Evolutionary conservation across 2,113 vertebrate genomes (phyloP).

Genomic region (Carettochelys insculpta): DNA sequence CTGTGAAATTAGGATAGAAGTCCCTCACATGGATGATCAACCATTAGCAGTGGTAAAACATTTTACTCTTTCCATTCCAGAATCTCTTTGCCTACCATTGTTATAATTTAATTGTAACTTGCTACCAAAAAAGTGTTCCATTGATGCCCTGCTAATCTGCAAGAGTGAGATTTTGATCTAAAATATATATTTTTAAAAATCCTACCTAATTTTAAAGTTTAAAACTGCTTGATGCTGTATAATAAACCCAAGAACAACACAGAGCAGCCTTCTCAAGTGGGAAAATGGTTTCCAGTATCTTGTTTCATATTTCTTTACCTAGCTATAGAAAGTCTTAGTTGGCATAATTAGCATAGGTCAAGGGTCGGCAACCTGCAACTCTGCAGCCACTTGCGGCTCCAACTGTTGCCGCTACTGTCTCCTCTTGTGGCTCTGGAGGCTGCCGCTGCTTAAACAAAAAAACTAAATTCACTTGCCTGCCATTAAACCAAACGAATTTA

Average conservation of each 20-base stretch:
- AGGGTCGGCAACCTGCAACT: too few relatives aligned
- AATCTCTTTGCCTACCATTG: not conserved
- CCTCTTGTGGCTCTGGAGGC: too few relatives aligned
- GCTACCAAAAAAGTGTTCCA: not conserved
- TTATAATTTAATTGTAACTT: not conserved
- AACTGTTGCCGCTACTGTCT: too few relatives aligned
- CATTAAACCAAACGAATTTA: too few relatives aligned
- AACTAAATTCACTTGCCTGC: too few relatives aligned
- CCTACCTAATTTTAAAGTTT: not conserved
- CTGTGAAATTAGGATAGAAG: not conserved
- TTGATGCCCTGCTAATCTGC: not conserved
- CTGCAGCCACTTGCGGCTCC: too few relatives aligned
- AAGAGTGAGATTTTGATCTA: not conserved
- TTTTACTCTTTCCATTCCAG: not conserved
- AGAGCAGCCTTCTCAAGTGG: not conserved
- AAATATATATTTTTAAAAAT: not conserved
- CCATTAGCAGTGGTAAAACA: not conserved
- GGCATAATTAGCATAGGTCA: rapidly evolving
- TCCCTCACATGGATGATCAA: not conserved
- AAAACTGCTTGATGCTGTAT: not conserved
- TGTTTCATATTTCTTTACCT: not conserved
- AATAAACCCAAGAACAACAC: not conserved
- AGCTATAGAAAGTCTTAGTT: rapidly evolving
- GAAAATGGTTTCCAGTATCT: rapidly evolving
- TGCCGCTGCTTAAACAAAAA: too few relatives aligned